These are phyloP conservation scores for Palaemon carinicauda DNA, from an alignment of 1,140 invertebrate genomes.

Conservation along the genomic window DNA sequence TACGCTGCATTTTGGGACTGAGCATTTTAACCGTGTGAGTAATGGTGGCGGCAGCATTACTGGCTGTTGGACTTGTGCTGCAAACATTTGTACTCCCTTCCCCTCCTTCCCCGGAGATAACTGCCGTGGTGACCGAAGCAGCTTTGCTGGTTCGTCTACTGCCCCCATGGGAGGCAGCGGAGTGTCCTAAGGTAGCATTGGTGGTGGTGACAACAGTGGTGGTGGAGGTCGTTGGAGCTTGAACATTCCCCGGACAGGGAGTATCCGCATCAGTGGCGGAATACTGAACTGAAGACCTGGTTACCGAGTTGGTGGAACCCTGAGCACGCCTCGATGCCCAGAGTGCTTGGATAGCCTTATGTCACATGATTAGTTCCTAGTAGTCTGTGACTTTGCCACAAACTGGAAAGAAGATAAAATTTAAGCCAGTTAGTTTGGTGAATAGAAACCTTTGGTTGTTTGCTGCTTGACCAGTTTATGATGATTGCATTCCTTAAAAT, in stretches of 20 bases:
- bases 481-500: too few relatives aligned
- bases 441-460: too few relatives aligned
- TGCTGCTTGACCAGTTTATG: too few relatives aligned
- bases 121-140: too few relatives aligned
- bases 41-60: conserved; percentile 13
- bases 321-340: conserved; percentile 38
- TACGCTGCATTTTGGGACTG: conserved; percentile 84
- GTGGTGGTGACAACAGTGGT: conserved; percentile 18
- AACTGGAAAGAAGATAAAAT: too few relatives aligned
- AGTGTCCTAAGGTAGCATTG: too few relatives aligned
- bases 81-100: neutral
- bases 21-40: conserved; percentile 68
- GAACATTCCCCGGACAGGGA: neutral
- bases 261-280: neutral
- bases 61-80: neutral
- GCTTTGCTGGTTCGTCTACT: too few relatives aligned
- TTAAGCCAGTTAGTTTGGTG: too few relatives aligned
- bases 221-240: conserved; percentile 6
- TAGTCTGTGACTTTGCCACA: neutral
- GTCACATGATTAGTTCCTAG: conserved; percentile 29
- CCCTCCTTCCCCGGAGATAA: neutral
- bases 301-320: conserved; percentile 13
- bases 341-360: conserved; percentile 36
- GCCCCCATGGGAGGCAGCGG: too few relatives aligned
- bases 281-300: neutral